These are phyloP conservation scores for Thamnophis sirtalis DNA, from an alignment of 2,113 vertebrate genomes.

Conservation along the genomic window DNA sequence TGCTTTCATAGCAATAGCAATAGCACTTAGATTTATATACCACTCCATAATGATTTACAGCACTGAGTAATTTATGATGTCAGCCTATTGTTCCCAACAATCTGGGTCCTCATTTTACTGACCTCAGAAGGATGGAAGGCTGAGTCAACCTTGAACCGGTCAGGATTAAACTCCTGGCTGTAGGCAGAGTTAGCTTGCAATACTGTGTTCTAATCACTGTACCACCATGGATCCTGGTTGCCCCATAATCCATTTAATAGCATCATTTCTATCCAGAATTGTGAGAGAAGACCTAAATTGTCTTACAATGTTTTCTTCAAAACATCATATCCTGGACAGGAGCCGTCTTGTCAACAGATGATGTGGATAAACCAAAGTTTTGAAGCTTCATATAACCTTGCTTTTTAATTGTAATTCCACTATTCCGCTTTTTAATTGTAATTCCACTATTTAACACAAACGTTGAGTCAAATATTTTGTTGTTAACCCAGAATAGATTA, in stretches of 20 bases:
- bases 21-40: background rate
- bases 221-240: background rate
- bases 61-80: background rate
- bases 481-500: background rate
- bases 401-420: background rate
- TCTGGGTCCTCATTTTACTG: background rate
- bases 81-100: background rate
- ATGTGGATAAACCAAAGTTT: background rate
- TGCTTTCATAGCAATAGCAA: background rate
- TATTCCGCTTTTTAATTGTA: background rate
- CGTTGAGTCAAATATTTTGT: conserved; percentile 19
- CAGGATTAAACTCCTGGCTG: background rate
- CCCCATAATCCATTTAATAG: background rate
- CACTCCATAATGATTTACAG: background rate
- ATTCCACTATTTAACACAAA: conserved; percentile 1
- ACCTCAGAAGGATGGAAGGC: background rate
- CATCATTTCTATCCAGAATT: background rate
- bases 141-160: background rate
- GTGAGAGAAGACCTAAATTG: background rate
- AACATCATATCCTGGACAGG: background rate
- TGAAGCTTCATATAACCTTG: background rate
- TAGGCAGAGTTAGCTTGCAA: background rate
- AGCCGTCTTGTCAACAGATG: background rate
- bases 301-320: background rate
- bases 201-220: background rate